These are phyloP conservation scores for Hippopotamus amphibius DNA, from an alignment of 2,113 vertebrate genomes.

Conservation along the genomic window DNA sequence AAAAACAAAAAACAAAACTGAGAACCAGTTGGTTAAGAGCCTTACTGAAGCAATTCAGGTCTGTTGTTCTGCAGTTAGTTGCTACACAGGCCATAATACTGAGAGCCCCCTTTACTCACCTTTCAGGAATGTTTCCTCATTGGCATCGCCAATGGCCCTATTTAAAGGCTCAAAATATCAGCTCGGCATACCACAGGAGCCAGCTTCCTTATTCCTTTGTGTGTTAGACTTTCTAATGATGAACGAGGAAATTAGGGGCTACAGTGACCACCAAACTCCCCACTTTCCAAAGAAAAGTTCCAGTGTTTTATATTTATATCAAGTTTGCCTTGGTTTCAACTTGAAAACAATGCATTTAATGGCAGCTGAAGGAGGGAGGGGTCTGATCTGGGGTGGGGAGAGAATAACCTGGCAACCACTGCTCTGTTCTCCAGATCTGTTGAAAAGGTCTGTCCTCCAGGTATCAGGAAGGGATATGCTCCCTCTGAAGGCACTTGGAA, in stretches of 20 bases:
- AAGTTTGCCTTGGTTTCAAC: conserved; percentile 25
- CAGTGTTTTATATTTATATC: background rate
- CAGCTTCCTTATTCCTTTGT: conserved; percentile 28
- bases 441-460: background rate
- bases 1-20: background rate
- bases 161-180: conserved; percentile 35
- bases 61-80: background rate
- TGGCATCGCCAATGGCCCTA: background rate
- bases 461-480: background rate
- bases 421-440: background rate
- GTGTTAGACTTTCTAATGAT: conserved; percentile 24
- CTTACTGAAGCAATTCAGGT: background rate
- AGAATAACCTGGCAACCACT: background rate
- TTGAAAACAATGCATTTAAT: background rate
- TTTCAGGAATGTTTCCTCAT: conserved; percentile 57
- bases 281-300: background rate
- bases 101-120: background rate
- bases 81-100: background rate
- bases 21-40: background rate
- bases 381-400: no score
- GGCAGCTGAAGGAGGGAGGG: background rate
- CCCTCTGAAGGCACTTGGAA: background rate
- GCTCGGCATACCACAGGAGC: background rate
- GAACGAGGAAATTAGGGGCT: background rate
- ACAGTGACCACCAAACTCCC: background rate